Evolutionary conservation across 2,797 vertebrate genomes (phyloP).

Genomic region (Microctenopoma steveboyesi): DNA sequence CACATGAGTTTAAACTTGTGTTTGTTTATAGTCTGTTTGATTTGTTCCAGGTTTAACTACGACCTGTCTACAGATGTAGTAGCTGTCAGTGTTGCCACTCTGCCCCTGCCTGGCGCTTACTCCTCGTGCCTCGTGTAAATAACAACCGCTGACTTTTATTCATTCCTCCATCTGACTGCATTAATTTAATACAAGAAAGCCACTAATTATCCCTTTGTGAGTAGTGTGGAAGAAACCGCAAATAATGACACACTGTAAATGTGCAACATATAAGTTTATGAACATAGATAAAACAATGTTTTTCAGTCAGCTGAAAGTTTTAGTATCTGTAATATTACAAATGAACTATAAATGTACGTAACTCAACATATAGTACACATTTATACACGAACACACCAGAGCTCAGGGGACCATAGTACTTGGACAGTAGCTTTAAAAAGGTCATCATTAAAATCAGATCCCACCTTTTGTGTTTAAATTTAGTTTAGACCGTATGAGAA

Average conservation of each 20-base stretch:
- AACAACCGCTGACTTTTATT: conserved; percentile 55
- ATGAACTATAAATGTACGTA: too few relatives aligned
- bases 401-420: too few relatives aligned
- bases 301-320: too few relatives aligned
- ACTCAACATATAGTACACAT: too few relatives aligned
- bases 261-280: conserved; percentile 21
- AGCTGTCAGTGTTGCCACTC: conserved; percentile 6
- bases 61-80: conserved; percentile 25
- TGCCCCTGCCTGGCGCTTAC: conserved; percentile 7
- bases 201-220: conserved; percentile 52
- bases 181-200: conserved; percentile 48
- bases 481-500: too few relatives aligned
- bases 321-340: background rate
- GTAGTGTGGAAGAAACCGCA: conserved; percentile 8
- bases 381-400: too few relatives aligned
- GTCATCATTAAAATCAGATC: too few relatives aligned
- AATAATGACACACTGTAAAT: conserved; percentile 14
- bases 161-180: conserved; percentile 33
- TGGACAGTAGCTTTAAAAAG: too few relatives aligned
- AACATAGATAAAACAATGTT: background rate
- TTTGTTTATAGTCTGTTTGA: background rate
- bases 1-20: background rate
- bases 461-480: too few relatives aligned
- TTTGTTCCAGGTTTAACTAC: conserved; percentile 30
- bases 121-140: conserved; percentile 53